Conservation (phyloP, 2,797 vertebrate genomes). For the Chanos chanos region DNA sequence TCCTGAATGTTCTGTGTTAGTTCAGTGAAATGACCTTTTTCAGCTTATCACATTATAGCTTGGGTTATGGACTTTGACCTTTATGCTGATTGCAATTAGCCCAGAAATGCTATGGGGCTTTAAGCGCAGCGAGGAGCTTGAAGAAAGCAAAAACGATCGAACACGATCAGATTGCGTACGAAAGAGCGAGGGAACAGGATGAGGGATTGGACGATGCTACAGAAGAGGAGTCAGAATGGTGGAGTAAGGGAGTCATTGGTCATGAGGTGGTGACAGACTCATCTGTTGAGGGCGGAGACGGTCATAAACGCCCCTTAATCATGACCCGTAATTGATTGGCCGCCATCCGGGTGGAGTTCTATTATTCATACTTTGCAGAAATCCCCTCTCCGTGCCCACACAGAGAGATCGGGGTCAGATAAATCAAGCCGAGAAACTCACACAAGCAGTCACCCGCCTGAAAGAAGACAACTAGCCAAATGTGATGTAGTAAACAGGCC, state of each 20-base stretch:
- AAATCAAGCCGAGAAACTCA: conserved; percentile 38
- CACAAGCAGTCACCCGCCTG: conserved; percentile 28
- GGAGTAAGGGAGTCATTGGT: conserved; percentile 20
- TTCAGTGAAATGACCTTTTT: conserved; percentile 27
- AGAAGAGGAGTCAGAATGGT: conserved; percentile 4
- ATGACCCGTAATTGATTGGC: conserved; percentile 42
- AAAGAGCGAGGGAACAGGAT: neutral
- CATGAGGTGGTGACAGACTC: conserved; percentile 39
- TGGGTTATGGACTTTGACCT: conserved; percentile 40
- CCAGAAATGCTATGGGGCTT: conserved; percentile 7
- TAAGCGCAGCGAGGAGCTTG: neutral
- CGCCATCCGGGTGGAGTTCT: conserved; percentile 38
- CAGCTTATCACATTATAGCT: conserved; percentile 33
- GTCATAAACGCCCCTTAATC: conserved; percentile 34
- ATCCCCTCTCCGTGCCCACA: conserved; percentile 18
- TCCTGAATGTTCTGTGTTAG: conserved; percentile 26
- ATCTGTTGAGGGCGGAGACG: conserved; percentile 40
- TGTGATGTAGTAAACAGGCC: conserved; percentile 42
- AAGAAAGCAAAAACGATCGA: conserved; percentile 12
- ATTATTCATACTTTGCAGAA: conserved; percentile 44
- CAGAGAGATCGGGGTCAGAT: conserved; percentile 49
- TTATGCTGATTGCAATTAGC: conserved; percentile 12
- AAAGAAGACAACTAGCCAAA: conserved; percentile 33
- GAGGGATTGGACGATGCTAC: conserved; percentile 13
- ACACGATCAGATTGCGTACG: conserved; percentile 1